Evolutionary conservation across 2,888 invertebrate species (phyloP), one percentile per base, ranked within the genome.

Genomic region (Subacronicta megacephala): DNA sequence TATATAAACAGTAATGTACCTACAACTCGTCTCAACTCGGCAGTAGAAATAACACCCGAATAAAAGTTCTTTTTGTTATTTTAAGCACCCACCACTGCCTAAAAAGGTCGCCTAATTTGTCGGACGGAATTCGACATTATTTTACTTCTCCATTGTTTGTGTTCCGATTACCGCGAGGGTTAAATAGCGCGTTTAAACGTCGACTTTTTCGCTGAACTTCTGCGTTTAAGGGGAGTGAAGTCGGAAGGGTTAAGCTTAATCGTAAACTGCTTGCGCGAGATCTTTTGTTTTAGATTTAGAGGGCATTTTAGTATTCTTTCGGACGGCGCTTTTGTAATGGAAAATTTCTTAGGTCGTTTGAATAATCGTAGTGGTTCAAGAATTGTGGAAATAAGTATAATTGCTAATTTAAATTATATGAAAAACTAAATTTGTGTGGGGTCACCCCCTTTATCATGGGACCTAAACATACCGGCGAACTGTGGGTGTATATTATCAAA

Each of bases 71-170:
- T 89, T 88, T 88, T 85, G 88, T 87, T 88, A 86, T 90, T 89
- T 87, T 82, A 89, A 90, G 82, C 80, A 78, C 81, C 82, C 79
- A 76, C 79, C 64, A 68, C 73, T 72, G 77, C 81, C 83, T 83
- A 87, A 91, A 91, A 92, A 92, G 90, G 92, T 87, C 89, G 85
- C 83, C 90, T 93, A 92, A 93, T 93, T 93, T 92, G 90, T 92
- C 90, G 85, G 86, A 82, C 85, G 89, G 89, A 90, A 91, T 93
- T 91, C 89, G 84, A 87, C 90, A 90, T 91, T 90, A 92, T 90
- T 91, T 89, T 84, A 84, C 84, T 85, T 82, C 77, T 71, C 90
- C 87, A 91, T 93, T 93, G 92, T 93, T 93, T 93, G 88, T 89
- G 89, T 90, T 90, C 83, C 89, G 90, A 91, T 92, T 92, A 91